Evolutionary conservation across 1,140 invertebrate species (phyloP), one percentile per base, ranked within the genome.

Genomic region (Drosophila equinoxialis): DNA sequence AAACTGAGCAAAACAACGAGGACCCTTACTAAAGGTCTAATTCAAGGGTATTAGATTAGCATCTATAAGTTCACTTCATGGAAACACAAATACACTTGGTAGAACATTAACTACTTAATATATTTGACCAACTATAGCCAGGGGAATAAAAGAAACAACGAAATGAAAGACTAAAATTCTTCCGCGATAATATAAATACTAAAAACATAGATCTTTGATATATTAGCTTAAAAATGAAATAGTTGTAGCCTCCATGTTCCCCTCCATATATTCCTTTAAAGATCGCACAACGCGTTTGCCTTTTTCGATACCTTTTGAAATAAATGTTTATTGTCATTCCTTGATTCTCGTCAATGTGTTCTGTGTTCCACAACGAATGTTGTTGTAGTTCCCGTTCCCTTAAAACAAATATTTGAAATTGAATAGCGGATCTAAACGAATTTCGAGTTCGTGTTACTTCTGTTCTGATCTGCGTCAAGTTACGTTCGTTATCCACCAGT

Each of bases 401-500:
- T 10, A 51, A 23, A 35, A 35, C 48, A 37, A 14, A 37, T 13
- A 39, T 11, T 39, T 39, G 11, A 39, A 39, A n/a, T 13, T 13
- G 14, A 51, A 11, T 20, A 11, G 30, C 30, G 6, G 30, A 30
- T 30, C 30, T 5, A 30, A 30, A 6, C 30, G 30, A 30, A 30
- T 30, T 30, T 30, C 30, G 30, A 30, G 30, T 6, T 30, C 6
- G 5, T 30, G 30, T 30, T 30, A 30, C 30, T 30, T 30, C 30
- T 14, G 6, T 37, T 48, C 14, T 20, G 45, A 17, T 8, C 45
- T 63, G 66, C 74, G 74, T 77, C 70, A 69, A 59, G 65, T 76
- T 68, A 75, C 65, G 71, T 76, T 68, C 74, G 62, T 64, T 30
- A 77, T 69, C 66, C 74, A 62, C 60, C 42, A 45, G 30, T 39